Percentiles rank a stretch among this genome's conserved stretches.
Conservation (phyloP, 23 tunicate genomes). For the Diplosoma virens region DNA sequence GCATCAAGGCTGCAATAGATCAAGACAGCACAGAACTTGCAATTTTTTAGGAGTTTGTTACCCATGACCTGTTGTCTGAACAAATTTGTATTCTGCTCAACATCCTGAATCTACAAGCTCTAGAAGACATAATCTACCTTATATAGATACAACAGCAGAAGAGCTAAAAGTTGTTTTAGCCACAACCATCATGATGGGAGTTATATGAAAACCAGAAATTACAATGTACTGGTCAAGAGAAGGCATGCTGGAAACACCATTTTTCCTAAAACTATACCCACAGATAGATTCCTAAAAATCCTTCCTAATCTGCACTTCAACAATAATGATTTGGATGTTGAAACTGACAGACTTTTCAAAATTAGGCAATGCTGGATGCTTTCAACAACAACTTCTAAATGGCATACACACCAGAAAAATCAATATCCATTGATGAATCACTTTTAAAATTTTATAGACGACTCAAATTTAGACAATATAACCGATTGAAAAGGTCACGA, state of each 20-base stretch:
- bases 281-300: slow-evolving; percentile 15
- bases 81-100: slow-evolving; percentile 5
- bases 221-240: slow-evolving; percentile 15
- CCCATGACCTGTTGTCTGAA: slow-evolving; percentile 10
- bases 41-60: slow-evolving; percentile 13
- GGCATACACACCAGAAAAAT: slow-evolving; percentile 24
- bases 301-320: slow-evolving; percentile 17
- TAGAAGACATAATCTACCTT: slow-evolving; percentile 15
- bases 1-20: slow-evolving; percentile 21
- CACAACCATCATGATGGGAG: slow-evolving; percentile 10
- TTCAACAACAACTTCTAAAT: slow-evolving; percentile 4
- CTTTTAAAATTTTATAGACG: slow-evolving; percentile 3
- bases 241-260: slow-evolving; percentile 17
- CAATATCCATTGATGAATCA: slow-evolving; percentile 10
- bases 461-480: slow-evolving; percentile 18
- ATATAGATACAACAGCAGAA: slow-evolving; percentile 14
- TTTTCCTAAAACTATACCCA: slow-evolving; percentile 23
- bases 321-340: neutral
- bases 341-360: neutral
- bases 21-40: slow-evolving; percentile 19
- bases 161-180: slow-evolving; percentile 17
- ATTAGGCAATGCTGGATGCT: slow-evolving; percentile 8
- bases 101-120: slow-evolving; percentile 7
- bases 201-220: neutral
- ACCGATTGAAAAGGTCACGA: slow-evolving; percentile 3